Conservation (phyloP, 2,113 vertebrate species). For the Gallinago undulata region DNA sequence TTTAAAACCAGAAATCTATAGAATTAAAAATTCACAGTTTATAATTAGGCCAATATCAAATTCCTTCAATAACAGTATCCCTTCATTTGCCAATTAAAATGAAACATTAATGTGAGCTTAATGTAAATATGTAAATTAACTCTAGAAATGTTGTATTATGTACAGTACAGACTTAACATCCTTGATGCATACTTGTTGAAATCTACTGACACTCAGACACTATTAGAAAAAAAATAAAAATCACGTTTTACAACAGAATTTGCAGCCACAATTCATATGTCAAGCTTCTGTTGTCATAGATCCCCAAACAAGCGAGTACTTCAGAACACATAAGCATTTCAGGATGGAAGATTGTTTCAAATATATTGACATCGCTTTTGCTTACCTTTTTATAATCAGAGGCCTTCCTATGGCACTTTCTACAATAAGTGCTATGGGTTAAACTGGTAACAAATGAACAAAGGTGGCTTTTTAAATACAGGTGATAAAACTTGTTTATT, state of each 20-base stretch:
- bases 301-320: slow-evolving; percentile 44
- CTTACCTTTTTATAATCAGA: slow-evolving; percentile 43
- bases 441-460: slow-evolving; percentile 44
- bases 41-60: slow-evolving; percentile 49
- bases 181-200: slow-evolving; percentile 49
- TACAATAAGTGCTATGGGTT: slow-evolving; percentile 68
- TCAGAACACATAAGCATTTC: slow-evolving; percentile 49
- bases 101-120: slow-evolving; percentile 55
- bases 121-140: slow-evolving; percentile 47
- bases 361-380: background rate
- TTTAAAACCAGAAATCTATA: slow-evolving; percentile 8
- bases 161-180: slow-evolving; percentile 66
- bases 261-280: slow-evolving; percentile 49
- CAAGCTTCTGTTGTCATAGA: slow-evolving; percentile 59
- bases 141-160: slow-evolving; percentile 65
- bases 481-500: slow-evolving; percentile 39
- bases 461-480: slow-evolving; percentile 43
- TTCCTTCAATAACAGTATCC: slow-evolving; percentile 66
- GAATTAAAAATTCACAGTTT: slow-evolving; percentile 73
- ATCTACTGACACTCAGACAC: slow-evolving; percentile 59
- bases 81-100: slow-evolving; percentile 45
- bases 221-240: background rate
- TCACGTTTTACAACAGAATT: slow-evolving; percentile 14
- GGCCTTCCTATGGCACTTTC: slow-evolving; percentile 29
- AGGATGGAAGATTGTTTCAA: slow-evolving; percentile 24